These are phyloP conservation scores for Onychomys torridus DNA, from an alignment of 2,797 vertebrate genomes.

Conservation along the genomic window DNA sequence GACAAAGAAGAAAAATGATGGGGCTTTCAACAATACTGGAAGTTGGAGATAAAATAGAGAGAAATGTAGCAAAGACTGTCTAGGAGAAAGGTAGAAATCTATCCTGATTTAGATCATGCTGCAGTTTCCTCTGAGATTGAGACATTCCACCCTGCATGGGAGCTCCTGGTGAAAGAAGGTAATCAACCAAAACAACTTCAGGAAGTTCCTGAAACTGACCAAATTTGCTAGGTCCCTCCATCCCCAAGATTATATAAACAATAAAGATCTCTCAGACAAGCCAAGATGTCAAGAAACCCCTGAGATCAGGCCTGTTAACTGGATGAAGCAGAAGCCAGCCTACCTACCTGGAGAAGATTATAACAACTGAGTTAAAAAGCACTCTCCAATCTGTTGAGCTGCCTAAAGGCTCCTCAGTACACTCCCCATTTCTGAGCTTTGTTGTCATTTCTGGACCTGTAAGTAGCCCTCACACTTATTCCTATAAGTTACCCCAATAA, in stretches of 20 bases:
- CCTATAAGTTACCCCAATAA: neutral
- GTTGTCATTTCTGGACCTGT: neutral
- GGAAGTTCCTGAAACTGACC: neutral
- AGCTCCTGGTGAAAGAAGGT: neutral
- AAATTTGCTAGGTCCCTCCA: neutral
- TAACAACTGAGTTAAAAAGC: neutral
- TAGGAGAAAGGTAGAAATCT: neutral
- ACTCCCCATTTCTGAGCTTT: neutral
- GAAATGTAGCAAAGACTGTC: neutral
- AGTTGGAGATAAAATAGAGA: too few species aligned
- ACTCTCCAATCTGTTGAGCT: neutral
- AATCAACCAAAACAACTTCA: neutral
- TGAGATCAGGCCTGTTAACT: neutral
- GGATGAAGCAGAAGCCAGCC: neutral
- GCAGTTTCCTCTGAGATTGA: neutral
- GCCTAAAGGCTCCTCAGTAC: neutral
- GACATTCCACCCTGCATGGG: neutral
- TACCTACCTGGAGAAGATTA: neutral
- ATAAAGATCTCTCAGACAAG: neutral
- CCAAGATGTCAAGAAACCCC: neutral
- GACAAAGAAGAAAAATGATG: neutral
- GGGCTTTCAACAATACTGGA: neutral
- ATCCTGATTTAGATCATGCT: neutral
- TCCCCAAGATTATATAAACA: neutral
- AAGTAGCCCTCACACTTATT: neutral